phyloP scores from a whole-genome alignment of 2,113 vertebrate species.

The Heteronetta atricapilla region DNA sequence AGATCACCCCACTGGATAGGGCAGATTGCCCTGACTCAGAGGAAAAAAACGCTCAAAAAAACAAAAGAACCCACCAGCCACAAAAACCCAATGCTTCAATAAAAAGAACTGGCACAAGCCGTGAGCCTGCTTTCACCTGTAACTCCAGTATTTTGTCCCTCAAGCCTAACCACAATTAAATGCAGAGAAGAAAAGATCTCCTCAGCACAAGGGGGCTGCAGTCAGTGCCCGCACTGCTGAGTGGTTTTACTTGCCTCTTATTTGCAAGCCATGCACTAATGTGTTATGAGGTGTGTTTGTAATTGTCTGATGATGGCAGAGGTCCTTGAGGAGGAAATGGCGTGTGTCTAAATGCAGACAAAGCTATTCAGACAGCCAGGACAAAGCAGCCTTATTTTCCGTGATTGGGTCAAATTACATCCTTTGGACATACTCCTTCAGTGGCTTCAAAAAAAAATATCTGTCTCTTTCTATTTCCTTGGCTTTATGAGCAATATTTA shows the following conservation, averaged over 20 bases:
- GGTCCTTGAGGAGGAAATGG: slow-evolving; percentile 82
- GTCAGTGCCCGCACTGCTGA: not conserved
- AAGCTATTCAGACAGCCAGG: slow-evolving; percentile 73
- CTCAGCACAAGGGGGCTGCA: not conserved
- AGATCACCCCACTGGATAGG: not conserved
- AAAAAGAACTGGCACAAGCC: not conserved
- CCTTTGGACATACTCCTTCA: slow-evolving; percentile 67
- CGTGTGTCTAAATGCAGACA: slow-evolving; percentile 81
- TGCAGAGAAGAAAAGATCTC: not conserved
- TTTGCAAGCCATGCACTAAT: slow-evolving; percentile 65
- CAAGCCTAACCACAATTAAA: not conserved
- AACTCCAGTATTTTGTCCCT: not conserved
- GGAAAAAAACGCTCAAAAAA: not conserved
- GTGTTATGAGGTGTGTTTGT: slow-evolving; percentile 80
- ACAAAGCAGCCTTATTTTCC: slow-evolving; percentile 65
- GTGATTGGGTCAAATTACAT: slow-evolving; percentile 73
- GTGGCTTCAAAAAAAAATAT: slow-evolving; percentile 70
- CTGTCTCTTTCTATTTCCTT: slow-evolving; percentile 73
- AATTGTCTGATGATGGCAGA: slow-evolving; percentile 67
- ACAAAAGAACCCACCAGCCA: too few species aligned
- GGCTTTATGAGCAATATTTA: slow-evolving; percentile 75
- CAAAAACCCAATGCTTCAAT: not conserved
- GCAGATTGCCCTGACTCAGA: not conserved
- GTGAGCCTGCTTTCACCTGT: not conserved
- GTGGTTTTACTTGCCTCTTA: slow-evolving; percentile 51